Conservation (phyloP, 2,113 vertebrate genomes). For the Uropsilus gracilis region DNA sequence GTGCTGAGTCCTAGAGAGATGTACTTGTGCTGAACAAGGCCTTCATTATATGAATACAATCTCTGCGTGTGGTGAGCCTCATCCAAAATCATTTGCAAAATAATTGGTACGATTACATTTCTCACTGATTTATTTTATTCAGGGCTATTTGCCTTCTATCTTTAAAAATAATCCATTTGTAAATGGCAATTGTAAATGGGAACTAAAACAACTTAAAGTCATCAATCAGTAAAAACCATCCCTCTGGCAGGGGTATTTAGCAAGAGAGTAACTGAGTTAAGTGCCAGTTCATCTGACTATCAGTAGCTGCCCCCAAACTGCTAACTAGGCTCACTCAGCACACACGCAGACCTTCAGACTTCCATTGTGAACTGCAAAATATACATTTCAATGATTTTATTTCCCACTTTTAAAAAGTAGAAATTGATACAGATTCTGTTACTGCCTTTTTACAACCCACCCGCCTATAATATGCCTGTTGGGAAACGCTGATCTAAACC, state of each 20-base stretch:
- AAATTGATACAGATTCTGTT: not conserved
- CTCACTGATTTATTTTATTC: conserved; percentile 42
- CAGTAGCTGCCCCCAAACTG: not conserved
- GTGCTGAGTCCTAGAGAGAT: not conserved
- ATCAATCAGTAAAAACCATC: not conserved
- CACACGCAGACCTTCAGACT: not conserved
- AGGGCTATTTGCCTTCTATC: not conserved
- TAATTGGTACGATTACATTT: not conserved
- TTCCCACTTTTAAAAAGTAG: not conserved
- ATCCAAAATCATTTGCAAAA: conserved; percentile 29
- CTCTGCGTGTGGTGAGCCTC: not conserved
- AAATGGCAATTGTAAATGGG: not conserved
- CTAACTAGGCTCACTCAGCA: not conserved
- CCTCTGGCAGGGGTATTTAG: not conserved
- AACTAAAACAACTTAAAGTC: not conserved
- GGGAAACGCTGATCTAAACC: not conserved
- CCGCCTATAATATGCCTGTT: not conserved
- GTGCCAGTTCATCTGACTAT: not conserved
- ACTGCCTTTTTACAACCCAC: not conserved
- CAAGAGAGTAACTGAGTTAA: not conserved
- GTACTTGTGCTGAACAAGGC: not conserved
- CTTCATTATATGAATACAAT: not conserved
- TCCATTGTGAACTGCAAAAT: conserved; percentile 8
- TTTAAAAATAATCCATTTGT: not conserved
- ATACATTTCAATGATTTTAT: not conserved